phyloP scores from a whole-genome alignment of 2,888 invertebrate genomes.

The Ctenicera cuprea region DNA sequence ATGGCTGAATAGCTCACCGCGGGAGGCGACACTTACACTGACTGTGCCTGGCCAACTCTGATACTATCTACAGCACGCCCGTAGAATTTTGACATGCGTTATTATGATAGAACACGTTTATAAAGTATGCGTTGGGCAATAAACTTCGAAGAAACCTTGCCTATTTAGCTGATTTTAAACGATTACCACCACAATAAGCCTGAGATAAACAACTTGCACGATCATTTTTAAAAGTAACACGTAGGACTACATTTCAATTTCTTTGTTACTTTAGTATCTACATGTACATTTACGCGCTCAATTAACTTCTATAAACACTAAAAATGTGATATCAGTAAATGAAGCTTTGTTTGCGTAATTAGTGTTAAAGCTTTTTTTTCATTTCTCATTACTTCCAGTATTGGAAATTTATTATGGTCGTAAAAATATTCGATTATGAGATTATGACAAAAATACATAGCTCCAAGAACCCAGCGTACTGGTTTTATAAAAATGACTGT shows the following conservation, averaged over 20 bases:
- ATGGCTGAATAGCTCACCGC: constrained; percentile 68
- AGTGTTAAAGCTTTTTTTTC: too few species aligned
- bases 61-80: constrained; percentile 67
- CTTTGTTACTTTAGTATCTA: neutral
- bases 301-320: neutral
- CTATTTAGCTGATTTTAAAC: constrained; percentile 51
- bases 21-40: constrained; percentile 71
- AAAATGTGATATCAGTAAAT: too few species aligned
- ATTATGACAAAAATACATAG: too few species aligned
- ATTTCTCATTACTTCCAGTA: too few species aligned
- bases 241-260: constrained; percentile 19
- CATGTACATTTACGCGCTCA: neutral
- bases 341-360: too few species aligned
- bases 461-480: too few species aligned
- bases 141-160: constrained; percentile 49
- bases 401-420: too few species aligned
- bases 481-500: too few species aligned
- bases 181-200: constrained; percentile 42
- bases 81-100: constrained; percentile 67
- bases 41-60: constrained; percentile 59
- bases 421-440: too few species aligned
- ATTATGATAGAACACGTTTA: constrained; percentile 60
- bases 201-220: constrained; percentile 3
- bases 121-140: constrained; percentile 55
- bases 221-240: constrained; percentile 20